Evolutionary conservation across 2,797 vertebrate genomes (phyloP), one percentile per base, ranked within the genome.

Genomic region (Macropus fuliginosus): DNA sequence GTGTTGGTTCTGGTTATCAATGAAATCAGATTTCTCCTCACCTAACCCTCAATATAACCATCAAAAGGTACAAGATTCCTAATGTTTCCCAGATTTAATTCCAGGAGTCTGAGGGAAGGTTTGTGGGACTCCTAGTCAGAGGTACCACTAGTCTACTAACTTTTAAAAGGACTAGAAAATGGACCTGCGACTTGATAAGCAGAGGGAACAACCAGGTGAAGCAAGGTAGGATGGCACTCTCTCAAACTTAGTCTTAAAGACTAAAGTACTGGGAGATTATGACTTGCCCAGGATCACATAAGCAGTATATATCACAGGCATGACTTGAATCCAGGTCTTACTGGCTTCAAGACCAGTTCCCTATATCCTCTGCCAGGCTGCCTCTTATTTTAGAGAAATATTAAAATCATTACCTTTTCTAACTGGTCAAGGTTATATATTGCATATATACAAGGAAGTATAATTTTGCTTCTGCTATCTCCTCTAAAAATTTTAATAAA

Each of bases 41-140:
- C 46, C 46, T 74, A 46, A n/a, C 87, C 40, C 27, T 94, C 50
- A 93, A 92, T 12, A 93, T 55, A 94, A 93, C 96, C 91, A 14
- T 95, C 21, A 93, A 59, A 5, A 4, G 92, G 10, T 21, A 46
- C 10, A 59, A 40, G 93, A 91, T 5, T 95, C 94, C 81, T 94
- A 93, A 91, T 91, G 52, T 94, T 29, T 92, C 55, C 50, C 21
- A 95, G 50, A n/a, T 90, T 59, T 89, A 95, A 91, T 54, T 90
- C 54, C 5, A 96, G 54, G 94, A 92, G 95, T 91, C 94, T 40
- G 91, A 91, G 28, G 94, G 0, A 1, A 21, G 5, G 3, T 52
- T 24, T 94, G 94, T 90, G 56, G 94, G 46, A 56, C 9, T 96
- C 91, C 95, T 96, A 95, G 56, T 40, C 66, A 81, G 66, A 81